Evolutionary conservation across 2,113 vertebrate species (phyloP).

Genomic region (Labeo catla): DNA sequence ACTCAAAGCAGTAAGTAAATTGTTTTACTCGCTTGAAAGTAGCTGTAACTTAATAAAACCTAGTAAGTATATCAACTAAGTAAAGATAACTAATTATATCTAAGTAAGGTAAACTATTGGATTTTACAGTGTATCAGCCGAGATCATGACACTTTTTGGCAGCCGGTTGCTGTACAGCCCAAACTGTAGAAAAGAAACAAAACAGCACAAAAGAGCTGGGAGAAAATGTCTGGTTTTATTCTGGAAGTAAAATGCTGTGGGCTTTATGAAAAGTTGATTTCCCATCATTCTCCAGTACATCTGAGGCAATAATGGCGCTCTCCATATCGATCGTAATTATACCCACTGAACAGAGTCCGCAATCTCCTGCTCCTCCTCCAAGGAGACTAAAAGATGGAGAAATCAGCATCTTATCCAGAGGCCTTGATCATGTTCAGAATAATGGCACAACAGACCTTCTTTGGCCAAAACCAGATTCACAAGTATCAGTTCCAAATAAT

Average conservation of each 20-base stretch:
- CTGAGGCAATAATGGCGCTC: constrained; percentile 40
- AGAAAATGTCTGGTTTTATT: not conserved
- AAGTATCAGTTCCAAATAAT: no score
- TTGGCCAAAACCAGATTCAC: no score
- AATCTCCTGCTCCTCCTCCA: constrained; percentile 25
- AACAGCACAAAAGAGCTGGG: not conserved
- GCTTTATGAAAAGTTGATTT: constrained; percentile 31
- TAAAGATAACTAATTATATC: no score
- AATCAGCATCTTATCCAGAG: constrained; percentile 53
- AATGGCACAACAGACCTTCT: constrained; percentile 58
- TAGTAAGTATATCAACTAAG: no score
- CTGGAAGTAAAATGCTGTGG: not conserved
- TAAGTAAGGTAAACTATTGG: no score
- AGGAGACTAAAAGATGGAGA: constrained; percentile 52
- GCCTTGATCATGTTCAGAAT: constrained; percentile 47
- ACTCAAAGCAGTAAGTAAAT: no score
- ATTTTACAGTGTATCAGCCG: no score
- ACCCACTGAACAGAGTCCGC: constrained; percentile 43
- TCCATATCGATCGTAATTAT: constrained; percentile 56
- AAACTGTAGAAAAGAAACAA: not conserved
- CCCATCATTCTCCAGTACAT: constrained; percentile 13
- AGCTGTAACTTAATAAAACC: no score
- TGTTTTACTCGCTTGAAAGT: no score
- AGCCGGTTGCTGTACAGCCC: not conserved
- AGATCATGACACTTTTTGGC: not conserved